phyloP scores from a whole-genome alignment of 2,113 vertebrate species.

The Mixornis gularis region DNA sequence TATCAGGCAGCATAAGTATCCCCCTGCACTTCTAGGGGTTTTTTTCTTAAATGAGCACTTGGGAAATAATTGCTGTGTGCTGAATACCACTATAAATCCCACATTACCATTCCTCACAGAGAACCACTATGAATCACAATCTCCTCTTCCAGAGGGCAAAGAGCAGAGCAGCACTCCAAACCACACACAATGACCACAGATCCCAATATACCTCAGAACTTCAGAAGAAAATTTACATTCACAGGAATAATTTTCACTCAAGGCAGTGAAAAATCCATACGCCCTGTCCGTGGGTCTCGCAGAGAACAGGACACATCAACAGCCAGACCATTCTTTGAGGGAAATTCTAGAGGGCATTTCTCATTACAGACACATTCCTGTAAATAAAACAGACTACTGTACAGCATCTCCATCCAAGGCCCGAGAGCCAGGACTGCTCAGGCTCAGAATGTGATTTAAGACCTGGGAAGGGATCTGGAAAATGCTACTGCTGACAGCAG shows the following conservation, averaged over 20 bases:
- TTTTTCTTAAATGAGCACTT: not conserved
- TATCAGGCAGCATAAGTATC: not conserved
- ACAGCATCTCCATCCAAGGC: slow-evolving; percentile 32
- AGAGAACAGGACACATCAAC: not conserved
- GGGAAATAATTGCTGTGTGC: not conserved
- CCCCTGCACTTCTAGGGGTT: too few species aligned
- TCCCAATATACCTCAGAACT: not conserved
- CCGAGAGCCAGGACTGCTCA: slow-evolving; percentile 4
- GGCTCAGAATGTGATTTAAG: slow-evolving; percentile 31
- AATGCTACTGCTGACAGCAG: slow-evolving; percentile 49
- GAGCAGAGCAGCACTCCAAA: slow-evolving; percentile 1
- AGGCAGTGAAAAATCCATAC: not conserved
- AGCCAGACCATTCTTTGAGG: not conserved
- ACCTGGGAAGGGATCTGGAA: slow-evolving; percentile 55
- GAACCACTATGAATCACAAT: not conserved
- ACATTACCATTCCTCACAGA: not conserved
- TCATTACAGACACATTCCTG: slow-evolving; percentile 20
- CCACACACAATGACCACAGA: not conserved
- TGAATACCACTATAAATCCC: not conserved
- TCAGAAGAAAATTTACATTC: not conserved
- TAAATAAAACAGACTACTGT: slow-evolving; percentile 62
- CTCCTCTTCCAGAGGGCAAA: not conserved
- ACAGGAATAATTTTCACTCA: not conserved
- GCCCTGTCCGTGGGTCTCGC: not conserved
- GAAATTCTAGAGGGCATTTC: slow-evolving; percentile 2